Base-by-base conservation (phyloP, 1,140 invertebrate species). In the Drosophila orena region DNA sequence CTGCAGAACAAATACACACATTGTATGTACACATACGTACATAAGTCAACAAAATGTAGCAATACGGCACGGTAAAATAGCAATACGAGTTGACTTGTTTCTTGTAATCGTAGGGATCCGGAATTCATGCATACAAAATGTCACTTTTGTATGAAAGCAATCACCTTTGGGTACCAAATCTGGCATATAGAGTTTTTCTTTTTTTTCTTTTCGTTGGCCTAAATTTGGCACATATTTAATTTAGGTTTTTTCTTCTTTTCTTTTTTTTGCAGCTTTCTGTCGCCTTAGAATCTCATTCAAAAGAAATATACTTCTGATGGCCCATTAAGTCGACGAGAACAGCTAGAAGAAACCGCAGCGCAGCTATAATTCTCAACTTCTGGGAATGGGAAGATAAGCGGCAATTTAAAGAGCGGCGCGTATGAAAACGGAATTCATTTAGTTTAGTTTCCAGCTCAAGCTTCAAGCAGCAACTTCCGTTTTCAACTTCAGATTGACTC, bases 401-500 rank as follows among this genome's bases (percentile, higher is more conserved):
- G 14, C 11, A 30, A 46, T 30, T 20, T 43, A 56, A 43, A 56
- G 14, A n/a, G 37, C 35, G 22, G 4, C 37, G 38, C 42, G 27
- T 27, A 27, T 27, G 10, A n/a, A 30, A n/a, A 17, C n/a, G 24
- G 14, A 57, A 46, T 56, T 12, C 20, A 40, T 27, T 57, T 57
- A 20, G 55, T 46, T 44, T n/a, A 20, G n/a, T 64, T 54, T 34
- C 17, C 0, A 17, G 17, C 17, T 1, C 17, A 17, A 17, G 17
- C 17, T 1, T 17, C 10, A 22, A 46, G 62, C 62, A 46, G 22
- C 14, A 22, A 68, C 38, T 52, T 64, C 64, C 37, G 30, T 43
- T 35, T 27, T 22, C 14, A 35, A 14, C 35, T 68, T 34, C 14
- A 35, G 17, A 43, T 68, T 34, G 22, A 30, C 22, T 69, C 38